Evolutionary conservation across 2,888 invertebrate species (phyloP).

Genomic region (Erynnis tages): DNA sequence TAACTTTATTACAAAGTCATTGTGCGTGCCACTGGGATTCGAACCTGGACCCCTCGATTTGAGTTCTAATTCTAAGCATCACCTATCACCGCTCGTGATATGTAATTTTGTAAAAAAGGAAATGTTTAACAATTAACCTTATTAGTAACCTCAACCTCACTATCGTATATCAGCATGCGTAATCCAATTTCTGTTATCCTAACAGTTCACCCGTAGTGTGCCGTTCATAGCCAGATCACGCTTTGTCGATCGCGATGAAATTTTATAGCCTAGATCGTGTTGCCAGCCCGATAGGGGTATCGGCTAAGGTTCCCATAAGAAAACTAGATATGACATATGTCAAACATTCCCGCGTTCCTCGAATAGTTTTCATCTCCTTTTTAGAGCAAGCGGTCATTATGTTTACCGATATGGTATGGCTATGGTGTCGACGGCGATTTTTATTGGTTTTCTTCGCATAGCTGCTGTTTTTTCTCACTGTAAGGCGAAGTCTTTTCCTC

Average conservation of each 20-base stretch:
- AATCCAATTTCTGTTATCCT: slow-evolving; percentile 7
- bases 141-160: background rate
- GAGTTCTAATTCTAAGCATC: too few species aligned
- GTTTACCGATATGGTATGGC: too few species aligned
- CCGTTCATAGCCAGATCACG: slow-evolving; percentile 37
- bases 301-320: slow-evolving; percentile 55
- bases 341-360: slow-evolving; percentile 1
- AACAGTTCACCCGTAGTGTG: slow-evolving; percentile 5
- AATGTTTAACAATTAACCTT: too few species aligned
- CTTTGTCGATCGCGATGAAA: slow-evolving; percentile 44
- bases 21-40: too few species aligned
- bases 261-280: slow-evolving; percentile 46
- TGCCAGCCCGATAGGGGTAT: slow-evolving; percentile 54
- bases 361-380: slow-evolving; percentile 1
- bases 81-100: too few species aligned
- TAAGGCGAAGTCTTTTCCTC: too few species aligned
- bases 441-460: too few species aligned
- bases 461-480: too few species aligned
- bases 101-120: too few species aligned
- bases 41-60: too few species aligned
- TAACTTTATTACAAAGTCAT: too few species aligned
- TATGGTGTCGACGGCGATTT: too few species aligned
- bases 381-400: background rate
- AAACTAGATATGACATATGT: slow-evolving; percentile 33
- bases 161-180: background rate